phyloP scores from a whole-genome alignment of 2,113 vertebrate species.

The Chloebia gouldiae region DNA sequence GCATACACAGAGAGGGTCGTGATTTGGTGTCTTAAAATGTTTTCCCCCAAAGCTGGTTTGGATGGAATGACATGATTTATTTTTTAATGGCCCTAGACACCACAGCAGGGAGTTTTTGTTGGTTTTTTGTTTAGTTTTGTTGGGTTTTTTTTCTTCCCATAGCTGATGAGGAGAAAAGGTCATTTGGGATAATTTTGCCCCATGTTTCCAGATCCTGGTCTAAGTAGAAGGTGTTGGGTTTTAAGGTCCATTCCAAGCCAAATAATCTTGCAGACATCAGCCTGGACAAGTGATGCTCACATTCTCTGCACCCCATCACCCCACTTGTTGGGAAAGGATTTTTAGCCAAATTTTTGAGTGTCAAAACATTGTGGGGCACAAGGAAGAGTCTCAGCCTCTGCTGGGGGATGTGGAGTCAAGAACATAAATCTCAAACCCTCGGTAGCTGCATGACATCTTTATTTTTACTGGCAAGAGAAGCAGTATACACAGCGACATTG shows the following conservation, averaged over 20 bases:
- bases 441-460: constrained; percentile 55
- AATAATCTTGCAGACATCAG: not conserved
- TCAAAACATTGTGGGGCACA: not conserved
- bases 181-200: not conserved
- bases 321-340: not conserved
- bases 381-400: not conserved
- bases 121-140: not conserved
- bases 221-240: not conserved
- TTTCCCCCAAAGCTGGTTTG: not conserved
- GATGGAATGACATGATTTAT: not conserved
- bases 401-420: not conserved
- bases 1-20: not conserved
- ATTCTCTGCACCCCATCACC: not conserved
- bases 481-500: constrained; percentile 65
- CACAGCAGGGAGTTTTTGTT: not conserved
- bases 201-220: not conserved
- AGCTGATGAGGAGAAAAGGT: not conserved
- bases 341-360: not conserved
- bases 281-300: rapidly evolving
- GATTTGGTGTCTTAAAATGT: not conserved
- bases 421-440: not conserved
- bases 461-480: constrained; percentile 65
- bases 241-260: not conserved
- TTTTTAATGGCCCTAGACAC: not conserved
- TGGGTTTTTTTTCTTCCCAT: not conserved